Base-by-base conservation (phyloP, 1,140 invertebrate genomes). In the Hyles euphorbiae region DNA sequence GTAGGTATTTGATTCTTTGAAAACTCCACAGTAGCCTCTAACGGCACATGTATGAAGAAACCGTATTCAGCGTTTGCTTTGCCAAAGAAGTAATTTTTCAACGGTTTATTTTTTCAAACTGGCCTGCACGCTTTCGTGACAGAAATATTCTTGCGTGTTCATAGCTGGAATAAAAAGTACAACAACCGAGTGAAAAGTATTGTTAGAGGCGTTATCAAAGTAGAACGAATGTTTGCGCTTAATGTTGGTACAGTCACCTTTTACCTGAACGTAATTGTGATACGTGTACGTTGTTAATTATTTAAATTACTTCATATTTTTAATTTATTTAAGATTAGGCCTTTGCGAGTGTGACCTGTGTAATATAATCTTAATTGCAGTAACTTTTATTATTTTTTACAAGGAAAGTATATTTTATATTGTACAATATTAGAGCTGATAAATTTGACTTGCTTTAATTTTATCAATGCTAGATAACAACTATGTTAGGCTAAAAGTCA, bases 81-180 rank as follows among this genome's bases (percentile, higher is more conserved):
- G n/a, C 50, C 34, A 52, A 52, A 52, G 50, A 52, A 52, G 50
- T 52, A 52, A 34, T 33, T 52, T 34, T 56, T 56, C 47, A 48
- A 56, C 33, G 45, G 54, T 48, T 33, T 34, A 46, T 57, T 36
- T 57, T 52, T 45, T 53, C 7, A 33, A 53, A 62, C 40, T 60
- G 58, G 53, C 44, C 48, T 51, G 56, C 51, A 45, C 50, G 33
- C 57, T 60, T 72, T 72, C 69, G 69, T 72, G 69, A 56, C 59
- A 64, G 53, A 61, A 62, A 65, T 60, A 60, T 57, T 52, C 49
- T 72, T 69, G 70, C 70, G 67, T 72, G 70, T 61, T 67, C 12
- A 12, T 57, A 60, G 60, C 33, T 60, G 34, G 56, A 68, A 63
- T 34, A 64, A 69, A 67, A 65, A 61, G 48, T 72, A 55, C 55